phyloP scores from a whole-genome alignment of 2,888 invertebrate genomes.

The Carterocephalus palaemon region DNA sequence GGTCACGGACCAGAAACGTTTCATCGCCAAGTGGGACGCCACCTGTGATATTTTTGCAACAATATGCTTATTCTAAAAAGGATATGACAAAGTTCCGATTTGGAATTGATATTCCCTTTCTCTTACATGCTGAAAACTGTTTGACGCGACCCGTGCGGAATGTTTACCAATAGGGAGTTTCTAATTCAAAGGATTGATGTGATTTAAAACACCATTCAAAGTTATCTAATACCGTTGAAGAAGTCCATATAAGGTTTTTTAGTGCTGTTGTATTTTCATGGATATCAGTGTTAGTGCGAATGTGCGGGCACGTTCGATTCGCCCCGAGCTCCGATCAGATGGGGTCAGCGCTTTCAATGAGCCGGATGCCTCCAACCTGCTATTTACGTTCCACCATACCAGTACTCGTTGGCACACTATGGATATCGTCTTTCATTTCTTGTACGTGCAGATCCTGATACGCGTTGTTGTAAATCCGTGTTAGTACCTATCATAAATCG shows the following conservation, averaged over 20 bases:
- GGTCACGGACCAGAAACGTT: conserved; percentile 53
- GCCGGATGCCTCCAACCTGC: conserved; percentile 75
- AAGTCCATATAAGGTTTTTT: conserved; percentile 35
- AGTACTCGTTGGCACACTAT: conserved; percentile 73
- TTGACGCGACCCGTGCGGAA: conserved; percentile 21
- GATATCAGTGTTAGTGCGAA: conserved; percentile 45
- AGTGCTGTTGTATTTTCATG: conserved; percentile 39
- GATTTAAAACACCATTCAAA: conserved; percentile 25
- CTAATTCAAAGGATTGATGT: conserved; percentile 25
- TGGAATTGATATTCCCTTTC: conserved; percentile 20
- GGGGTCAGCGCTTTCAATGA: conserved; percentile 78
- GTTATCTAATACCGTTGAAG: conserved; percentile 33
- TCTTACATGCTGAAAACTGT: conserved; percentile 20
- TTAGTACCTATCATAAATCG: conserved; percentile 25
- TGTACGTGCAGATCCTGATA: conserved; percentile 41
- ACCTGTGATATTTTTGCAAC: conserved; percentile 25
- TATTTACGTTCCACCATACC: conserved; percentile 75
- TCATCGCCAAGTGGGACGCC: conserved; percentile 44
- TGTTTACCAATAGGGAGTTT: conserved; percentile 17
- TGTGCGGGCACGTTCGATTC: conserved; percentile 51
- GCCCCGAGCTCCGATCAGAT: conserved; percentile 70
- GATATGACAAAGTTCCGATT: conserved; percentile 22
- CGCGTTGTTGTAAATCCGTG: conserved; percentile 39
- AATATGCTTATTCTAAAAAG: conserved; percentile 17
- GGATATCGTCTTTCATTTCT: conserved; percentile 61